Evolutionary conservation across 2,113 vertebrate genomes (phyloP), one percentile per base, ranked within the genome.

Genomic region (Potamarius usumacintae): DNA sequence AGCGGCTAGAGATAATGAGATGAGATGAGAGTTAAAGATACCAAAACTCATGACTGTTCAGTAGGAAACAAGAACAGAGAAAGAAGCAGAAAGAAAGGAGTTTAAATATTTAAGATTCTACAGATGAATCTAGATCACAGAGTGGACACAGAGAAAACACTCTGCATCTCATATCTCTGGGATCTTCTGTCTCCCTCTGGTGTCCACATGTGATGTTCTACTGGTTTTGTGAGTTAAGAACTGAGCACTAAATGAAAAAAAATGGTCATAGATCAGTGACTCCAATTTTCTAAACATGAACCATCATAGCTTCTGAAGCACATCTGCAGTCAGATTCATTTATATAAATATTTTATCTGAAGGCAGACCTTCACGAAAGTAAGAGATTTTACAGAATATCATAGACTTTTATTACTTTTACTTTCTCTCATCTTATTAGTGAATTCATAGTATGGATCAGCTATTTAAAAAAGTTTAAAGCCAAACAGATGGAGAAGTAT

Each of bases 91-190:
- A 55, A 55, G 57, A 79, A 92, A 90, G 85, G 91, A 25, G 72
- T 22, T 91, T 93, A 91, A 94, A 95, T 94, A 88, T 94, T 95
- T 96, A 89, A 95, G 90, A 94, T 90, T 95, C 91, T 94, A 93
- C 94, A 93, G 92, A 91, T 83, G 90, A 93, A 94, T 83, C 83
- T 90, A 93, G 92, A 94, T 94, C 91, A 91, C 77, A 63, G 83
- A 85, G 85, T 91, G 87, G 60, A 90, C 86, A 90, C 85, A 88
- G 85, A 85, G 67, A 83, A 89, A 89, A 90, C 81, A 87, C 69
- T 72, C 53, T 15, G 84, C 84, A 85, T 71, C 55, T 71, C 62
- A 63, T 4, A n/a, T 85, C 74, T 55, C 76, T 77, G 50, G 58
- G 42, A 63, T 84, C 84, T 82, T 79, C 60, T 87, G 89, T 91